phyloP scores from a whole-genome alignment of 2,888 invertebrate genomes.

The Neoascia interrupta region DNA sequence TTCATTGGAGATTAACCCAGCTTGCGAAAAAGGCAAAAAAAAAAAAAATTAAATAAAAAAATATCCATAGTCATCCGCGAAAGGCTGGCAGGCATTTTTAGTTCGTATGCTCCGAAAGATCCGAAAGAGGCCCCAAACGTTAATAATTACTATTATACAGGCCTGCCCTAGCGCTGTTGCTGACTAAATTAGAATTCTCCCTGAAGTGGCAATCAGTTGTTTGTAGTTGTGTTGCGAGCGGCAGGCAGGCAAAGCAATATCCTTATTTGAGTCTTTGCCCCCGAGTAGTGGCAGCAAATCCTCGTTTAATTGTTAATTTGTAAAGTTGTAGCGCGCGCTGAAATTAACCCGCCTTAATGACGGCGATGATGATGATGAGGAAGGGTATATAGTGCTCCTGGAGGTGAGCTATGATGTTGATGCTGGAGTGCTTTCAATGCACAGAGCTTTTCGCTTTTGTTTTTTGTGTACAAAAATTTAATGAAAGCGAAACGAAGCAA shows the following conservation, averaged over 20 bases:
- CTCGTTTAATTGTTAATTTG: conserved; percentile 68
- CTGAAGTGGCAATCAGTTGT: conserved; percentile 61
- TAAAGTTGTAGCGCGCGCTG: conserved; percentile 63
- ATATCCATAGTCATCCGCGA: too few relatives aligned
- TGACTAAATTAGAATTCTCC: conserved; percentile 63
- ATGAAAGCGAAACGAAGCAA: conserved; percentile 35
- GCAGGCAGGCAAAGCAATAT: conserved; percentile 31
- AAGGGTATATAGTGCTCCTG: conserved; percentile 1
- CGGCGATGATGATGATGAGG: conserved; percentile 33
- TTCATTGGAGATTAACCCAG: conserved; percentile 28
- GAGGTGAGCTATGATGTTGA: conserved; percentile 14
- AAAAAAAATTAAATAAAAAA: too few relatives aligned
- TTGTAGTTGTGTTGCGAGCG: conserved; percentile 33
- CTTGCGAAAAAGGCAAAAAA: conserved; percentile 13
- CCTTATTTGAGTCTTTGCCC: conserved; percentile 28
- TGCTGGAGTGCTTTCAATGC: conserved; percentile 28
- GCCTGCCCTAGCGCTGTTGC: conserved; percentile 18
- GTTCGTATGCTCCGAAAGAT: not conserved
- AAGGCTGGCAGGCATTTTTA: conserved; percentile 7
- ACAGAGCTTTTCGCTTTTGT: conserved; percentile 8
- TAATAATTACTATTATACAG: conserved; percentile 36
- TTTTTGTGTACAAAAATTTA: conserved; percentile 28
- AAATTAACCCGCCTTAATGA: conserved; percentile 60
- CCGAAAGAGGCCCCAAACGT: conserved; percentile 28
- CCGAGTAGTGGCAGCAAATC: conserved; percentile 46